Conservation (phyloP, 1,140 invertebrate genomes). For the Sitobion miscanthi region DNA sequence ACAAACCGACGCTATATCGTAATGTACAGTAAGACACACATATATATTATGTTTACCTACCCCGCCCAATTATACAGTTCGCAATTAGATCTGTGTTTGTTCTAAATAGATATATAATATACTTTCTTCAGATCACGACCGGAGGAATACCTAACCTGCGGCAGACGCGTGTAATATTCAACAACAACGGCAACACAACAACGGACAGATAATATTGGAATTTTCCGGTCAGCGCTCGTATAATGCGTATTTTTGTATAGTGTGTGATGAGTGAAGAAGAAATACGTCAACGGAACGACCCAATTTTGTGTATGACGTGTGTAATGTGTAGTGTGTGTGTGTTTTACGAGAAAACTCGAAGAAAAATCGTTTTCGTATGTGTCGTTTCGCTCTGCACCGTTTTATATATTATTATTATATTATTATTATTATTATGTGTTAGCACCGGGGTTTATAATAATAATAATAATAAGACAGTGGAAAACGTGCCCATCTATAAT, state of each 20-base stretch:
- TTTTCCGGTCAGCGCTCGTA: constrained; percentile 56
- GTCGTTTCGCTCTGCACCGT: constrained; percentile 38
- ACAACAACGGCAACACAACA: neutral
- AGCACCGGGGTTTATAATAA: constrained; percentile 20
- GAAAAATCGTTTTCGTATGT: constrained; percentile 46
- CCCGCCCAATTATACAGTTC: constrained; percentile 22
- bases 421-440: neutral
- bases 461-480: constrained; percentile 21
- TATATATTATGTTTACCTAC: neutral
- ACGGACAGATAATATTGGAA: constrained; percentile 49
- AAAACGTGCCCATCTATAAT: constrained; percentile 37
- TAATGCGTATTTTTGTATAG: neutral
- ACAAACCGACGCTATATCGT: neutral
- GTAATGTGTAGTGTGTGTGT: neutral
- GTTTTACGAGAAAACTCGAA: constrained; percentile 32
- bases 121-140: constrained; percentile 30
- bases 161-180: neutral
- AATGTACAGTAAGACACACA: neutral
- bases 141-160: neutral
- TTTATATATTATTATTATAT: neutral
- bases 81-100: constrained; percentile 49
- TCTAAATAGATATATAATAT: constrained; percentile 34
- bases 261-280: constrained; percentile 37
- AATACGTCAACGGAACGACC: constrained; percentile 50
- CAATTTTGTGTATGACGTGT: constrained; percentile 19